These are phyloP conservation scores for Rotaria magnacalcarata DNA, from an alignment of 2,888 invertebrate species.

Conservation along the genomic window DNA sequence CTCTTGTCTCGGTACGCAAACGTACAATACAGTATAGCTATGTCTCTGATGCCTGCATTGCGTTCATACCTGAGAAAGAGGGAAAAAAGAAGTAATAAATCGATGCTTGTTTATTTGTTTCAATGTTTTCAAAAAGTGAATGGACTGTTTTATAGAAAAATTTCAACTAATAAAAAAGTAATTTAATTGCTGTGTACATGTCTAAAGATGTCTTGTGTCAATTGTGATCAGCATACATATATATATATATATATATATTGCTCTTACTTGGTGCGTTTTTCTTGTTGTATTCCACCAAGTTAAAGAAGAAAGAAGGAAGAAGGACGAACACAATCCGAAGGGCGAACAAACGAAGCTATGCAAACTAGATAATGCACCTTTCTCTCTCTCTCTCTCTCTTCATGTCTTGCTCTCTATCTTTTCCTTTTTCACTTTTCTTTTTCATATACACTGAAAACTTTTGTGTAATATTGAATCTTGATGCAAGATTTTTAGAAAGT, in stretches of 20 bases:
- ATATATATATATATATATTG: not conserved
- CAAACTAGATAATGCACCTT: not conserved
- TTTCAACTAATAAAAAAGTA: not conserved
- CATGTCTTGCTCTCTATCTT: not conserved
- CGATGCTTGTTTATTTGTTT: not conserved
- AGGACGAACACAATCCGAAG: slow-evolving; percentile 1
- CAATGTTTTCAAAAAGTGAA: not conserved
- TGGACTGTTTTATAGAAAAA: not conserved
- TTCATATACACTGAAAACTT: not conserved
- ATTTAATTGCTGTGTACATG: not conserved
- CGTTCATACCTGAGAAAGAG: not conserved
- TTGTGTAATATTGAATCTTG: not conserved
- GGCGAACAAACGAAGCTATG: not conserved
- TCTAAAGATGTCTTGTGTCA: not conserved
- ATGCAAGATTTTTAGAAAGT: slow-evolving; percentile 11
- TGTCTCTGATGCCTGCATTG: not conserved
- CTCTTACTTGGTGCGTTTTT: not conserved
- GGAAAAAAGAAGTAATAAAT: not conserved
- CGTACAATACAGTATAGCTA: not conserved
- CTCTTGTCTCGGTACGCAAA: not conserved
- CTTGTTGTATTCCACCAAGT: not conserved
- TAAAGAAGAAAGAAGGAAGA: not conserved
- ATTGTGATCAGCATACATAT: not conserved
- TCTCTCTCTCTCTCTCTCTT: not conserved
- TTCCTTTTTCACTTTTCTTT: not conserved